Percentiles rank a stretch among this genome's conserved stretches.
Conservation (phyloP, 2,113 vertebrate species). For the Leucosticte australis region DNA sequence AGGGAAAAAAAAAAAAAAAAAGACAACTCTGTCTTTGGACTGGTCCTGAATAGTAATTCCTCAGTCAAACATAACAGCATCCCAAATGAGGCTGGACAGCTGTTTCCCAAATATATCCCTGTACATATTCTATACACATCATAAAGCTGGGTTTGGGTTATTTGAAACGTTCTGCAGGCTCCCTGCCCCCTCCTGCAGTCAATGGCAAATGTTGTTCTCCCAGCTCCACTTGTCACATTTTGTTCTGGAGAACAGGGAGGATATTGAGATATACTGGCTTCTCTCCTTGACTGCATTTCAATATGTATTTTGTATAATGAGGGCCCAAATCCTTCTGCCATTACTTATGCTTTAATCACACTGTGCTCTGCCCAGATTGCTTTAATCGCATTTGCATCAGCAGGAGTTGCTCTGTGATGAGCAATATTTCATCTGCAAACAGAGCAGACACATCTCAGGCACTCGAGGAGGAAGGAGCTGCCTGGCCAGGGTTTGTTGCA, state of each 20-base stretch:
- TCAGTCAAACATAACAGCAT: neutral
- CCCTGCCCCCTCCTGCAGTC: conserved; percentile 36
- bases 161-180: neutral
- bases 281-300: conserved; percentile 47
- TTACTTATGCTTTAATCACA: conserved; percentile 53
- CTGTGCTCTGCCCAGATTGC: conserved; percentile 43
- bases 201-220: conserved; percentile 41
- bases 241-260: conserved; percentile 31
- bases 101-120: conserved; percentile 16
- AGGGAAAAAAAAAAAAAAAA: neutral
- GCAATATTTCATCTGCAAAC: conserved; percentile 43
- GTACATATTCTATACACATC: neutral
- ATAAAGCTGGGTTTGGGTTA: neutral
- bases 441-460: neutral
- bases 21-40: neutral
- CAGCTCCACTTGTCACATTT: conserved; percentile 36
- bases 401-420: conserved; percentile 12
- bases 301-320: conserved; percentile 39
- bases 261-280: conserved; percentile 37
- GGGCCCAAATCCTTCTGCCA: conserved; percentile 41
- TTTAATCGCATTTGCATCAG: conserved; percentile 48
- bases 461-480: neutral
- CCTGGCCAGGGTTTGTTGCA: neutral
- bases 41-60: conserved; percentile 3
- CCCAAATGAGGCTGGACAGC: conserved; percentile 28